These are phyloP conservation scores for Larimichthys polyactis DNA, from an alignment of 2,113 vertebrate species.

Conservation along the genomic window DNA sequence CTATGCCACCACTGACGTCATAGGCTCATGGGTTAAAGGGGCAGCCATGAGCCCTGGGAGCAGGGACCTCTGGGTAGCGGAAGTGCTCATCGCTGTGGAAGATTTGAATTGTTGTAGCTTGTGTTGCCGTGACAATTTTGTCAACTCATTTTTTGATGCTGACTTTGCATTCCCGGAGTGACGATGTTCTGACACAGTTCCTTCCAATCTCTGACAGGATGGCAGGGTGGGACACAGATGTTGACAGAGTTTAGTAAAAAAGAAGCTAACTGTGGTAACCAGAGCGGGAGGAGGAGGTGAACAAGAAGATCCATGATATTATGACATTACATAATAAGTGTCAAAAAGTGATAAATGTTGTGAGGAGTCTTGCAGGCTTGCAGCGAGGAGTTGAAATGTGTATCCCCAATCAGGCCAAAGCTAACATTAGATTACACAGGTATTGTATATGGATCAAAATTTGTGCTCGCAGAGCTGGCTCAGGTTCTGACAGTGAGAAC, in stretches of 20 bases:
- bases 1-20: slow-evolving; percentile 25
- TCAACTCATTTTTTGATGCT: not conserved
- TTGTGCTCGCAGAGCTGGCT: no score
- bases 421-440: no score
- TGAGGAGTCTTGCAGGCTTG: no score
- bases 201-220: not conserved
- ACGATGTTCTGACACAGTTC: no score
- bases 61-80: not conserved
- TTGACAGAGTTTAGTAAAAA: not conserved
- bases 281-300: not conserved
- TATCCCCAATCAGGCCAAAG: no score
- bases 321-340: no score
- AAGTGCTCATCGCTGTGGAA: not conserved
- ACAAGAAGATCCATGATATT: not conserved
- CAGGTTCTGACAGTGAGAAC: no score
- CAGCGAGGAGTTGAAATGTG: no score
- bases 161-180: not conserved
- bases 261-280: no score
- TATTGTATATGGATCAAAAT: no score
- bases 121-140: not conserved
- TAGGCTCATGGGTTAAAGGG: slow-evolving; percentile 47
- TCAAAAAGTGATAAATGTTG: not conserved
- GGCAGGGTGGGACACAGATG: not conserved
- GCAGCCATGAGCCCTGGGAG: not conserved
- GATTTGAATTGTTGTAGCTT: not conserved